phyloP scores from a whole-genome alignment of 2,113 vertebrate genomes.

The Perca flavescens region DNA sequence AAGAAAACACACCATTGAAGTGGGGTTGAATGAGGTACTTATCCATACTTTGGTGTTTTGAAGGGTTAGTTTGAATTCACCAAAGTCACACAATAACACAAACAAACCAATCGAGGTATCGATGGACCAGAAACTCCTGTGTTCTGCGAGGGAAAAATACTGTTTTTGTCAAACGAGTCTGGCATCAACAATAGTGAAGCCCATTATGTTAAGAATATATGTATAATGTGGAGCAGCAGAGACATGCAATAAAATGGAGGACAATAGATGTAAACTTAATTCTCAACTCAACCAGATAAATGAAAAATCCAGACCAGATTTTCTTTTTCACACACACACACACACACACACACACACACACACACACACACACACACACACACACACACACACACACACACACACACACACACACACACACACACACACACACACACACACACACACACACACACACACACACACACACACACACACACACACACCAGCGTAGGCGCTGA shows the following conservation, averaged over 20 bases:
- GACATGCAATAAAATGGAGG: background rate
- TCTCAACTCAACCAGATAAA: slow-evolving; percentile 3
- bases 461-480: background rate
- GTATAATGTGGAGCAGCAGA: background rate
- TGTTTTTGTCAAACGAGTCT: too few relatives aligned
- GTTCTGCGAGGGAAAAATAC: too few relatives aligned
- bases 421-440: background rate
- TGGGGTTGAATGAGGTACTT: too few relatives aligned
- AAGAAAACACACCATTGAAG: too few relatives aligned
- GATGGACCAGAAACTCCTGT: too few relatives aligned
- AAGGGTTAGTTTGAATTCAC: too few relatives aligned
- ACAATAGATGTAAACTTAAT: background rate
- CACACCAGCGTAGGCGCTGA: slow-evolving; percentile 91
- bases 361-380: slow-evolving; percentile 71
- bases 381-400: background rate
- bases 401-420: slow-evolving; percentile 70
- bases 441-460: slow-evolving; percentile 27
- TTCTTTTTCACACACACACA: slow-evolving; percentile 25
- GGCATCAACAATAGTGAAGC: background rate
- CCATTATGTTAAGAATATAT: background rate
- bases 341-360: background rate
- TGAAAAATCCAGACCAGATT: background rate
- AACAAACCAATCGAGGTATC: too few relatives aligned
- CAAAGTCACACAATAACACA: too few relatives aligned
- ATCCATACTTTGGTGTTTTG: too few relatives aligned